phyloP scores from a whole-genome alignment of 2,797 vertebrate species.

The Liasis olivaceus region DNA sequence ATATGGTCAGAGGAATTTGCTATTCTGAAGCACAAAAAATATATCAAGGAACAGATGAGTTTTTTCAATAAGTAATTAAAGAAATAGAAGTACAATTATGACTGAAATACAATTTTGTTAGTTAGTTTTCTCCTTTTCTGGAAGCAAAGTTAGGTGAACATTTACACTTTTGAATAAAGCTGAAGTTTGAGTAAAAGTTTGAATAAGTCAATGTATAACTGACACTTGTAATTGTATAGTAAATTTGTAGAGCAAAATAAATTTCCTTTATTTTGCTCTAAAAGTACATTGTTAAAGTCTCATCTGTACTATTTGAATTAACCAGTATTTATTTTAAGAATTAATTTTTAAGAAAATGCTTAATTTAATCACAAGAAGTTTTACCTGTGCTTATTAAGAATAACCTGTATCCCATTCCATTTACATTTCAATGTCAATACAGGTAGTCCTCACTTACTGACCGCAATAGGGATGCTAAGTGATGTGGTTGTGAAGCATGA shows the following conservation, averaged over 20 bases:
- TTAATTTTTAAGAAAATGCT: not conserved
- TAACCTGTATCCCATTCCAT: too few relatives aligned
- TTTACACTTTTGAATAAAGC: not conserved
- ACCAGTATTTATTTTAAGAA: not conserved
- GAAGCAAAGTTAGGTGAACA: not conserved
- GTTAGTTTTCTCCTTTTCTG: not conserved
- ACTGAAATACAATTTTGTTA: not conserved
- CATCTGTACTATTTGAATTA: not conserved
- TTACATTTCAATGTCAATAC: too few relatives aligned
- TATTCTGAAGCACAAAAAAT: not conserved
- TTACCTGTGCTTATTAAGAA: too few relatives aligned
- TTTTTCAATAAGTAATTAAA: not conserved
- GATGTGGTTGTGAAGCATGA: too few relatives aligned
- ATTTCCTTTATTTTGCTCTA: not conserved
- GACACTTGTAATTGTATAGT: not conserved
- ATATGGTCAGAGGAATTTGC: not conserved
- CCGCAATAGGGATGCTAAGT: too few relatives aligned
- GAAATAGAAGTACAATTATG: not conserved
- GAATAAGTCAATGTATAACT: not conserved
- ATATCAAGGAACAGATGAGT: too few relatives aligned
- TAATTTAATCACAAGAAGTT: too few relatives aligned
- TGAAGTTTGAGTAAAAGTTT: not conserved
- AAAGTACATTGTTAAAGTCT: not conserved
- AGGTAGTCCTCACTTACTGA: too few relatives aligned
- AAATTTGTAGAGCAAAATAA: not conserved